Base-by-base conservation (phyloP, 1,140 invertebrate species). In the Maniola jurtina region DNA sequence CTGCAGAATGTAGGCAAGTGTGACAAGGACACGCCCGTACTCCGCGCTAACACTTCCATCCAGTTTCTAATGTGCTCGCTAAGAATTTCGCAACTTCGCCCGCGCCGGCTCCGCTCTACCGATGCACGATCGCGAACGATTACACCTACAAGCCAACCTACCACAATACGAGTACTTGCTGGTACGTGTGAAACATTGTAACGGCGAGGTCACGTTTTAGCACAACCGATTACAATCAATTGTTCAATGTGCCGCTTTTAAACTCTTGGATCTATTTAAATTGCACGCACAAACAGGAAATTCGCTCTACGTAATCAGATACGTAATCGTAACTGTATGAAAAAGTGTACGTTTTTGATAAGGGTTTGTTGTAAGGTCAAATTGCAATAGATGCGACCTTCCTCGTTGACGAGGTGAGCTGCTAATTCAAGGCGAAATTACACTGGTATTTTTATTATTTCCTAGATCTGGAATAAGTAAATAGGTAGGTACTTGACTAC, bases 11-110 rank as follows among this genome's bases (percentile, higher is more conserved):
- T 88, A 88, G 88, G 88, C 86, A 90, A 90, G 77, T 86, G 86
- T 90, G 88, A 88, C 88, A 90, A 90, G 88, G 88, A 89, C 88
- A 88, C 86, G 84, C 88, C 86, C 85, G 88, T 86, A 90, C 86
- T 81, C 77, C 76, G 81, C 79, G 83, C 84, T 85, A 87, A 86
- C 84, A 89, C 81, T 86, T 86, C 86, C 86, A 90, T 87, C 88
- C 83, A 90, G 88, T 89, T 88, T 88, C 84, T 90, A 90, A 88
- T 81, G 83, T 80, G 84, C 78, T 83, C 73, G 81, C 75, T 78
- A 78, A 75, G 77, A 74, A 82, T 89, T 90, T 90, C 85, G 84
- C 86, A 88, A 90, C 77, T 45, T 76, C 76, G 79, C 81, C 76
- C 78, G 80, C 80, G 77, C 48, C 73, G 66, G 73, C 79, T 78